Evolutionary conservation across 2,888 invertebrate genomes (phyloP), one percentile per base, ranked within the genome.

Genomic region (Tetragonisca angustula): DNA sequence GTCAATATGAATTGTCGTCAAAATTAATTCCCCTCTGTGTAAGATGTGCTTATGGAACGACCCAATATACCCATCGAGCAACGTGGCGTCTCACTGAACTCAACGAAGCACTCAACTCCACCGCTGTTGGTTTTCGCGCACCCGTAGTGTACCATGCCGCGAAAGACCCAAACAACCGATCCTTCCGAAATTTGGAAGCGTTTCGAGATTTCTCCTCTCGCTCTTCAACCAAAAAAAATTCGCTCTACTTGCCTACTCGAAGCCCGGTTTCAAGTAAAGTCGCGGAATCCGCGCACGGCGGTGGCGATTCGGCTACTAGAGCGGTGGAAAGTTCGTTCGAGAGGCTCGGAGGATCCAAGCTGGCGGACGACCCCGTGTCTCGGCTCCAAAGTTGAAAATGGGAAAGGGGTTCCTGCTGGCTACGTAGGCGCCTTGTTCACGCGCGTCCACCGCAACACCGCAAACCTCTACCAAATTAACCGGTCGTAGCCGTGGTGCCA

Each of bases 21-120:
- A 43, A 36, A 11, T 43, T 43, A 43, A 43, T 43, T 9, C 43
- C 43, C 9, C 43, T 9, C 43, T 43, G 9, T 43, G 9, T 9
- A 43, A 43, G 43, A 43, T 43, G 43, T 1, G 43, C n/a, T 59
- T n/a, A 59, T 15, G 56, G 15, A 59, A 59, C n/a, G 56, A 59
- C 24, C 56, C 2, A 72, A 81, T 32, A 56, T 43, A 43, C 43
- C 27, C 61, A 81, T 61, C 69, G 70, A 71, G 56, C 54, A 68
- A 78, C 78, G 64, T 81, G 81, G 79, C 75, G 54, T 87, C 91
- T 91, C 88, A 89, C 91, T 95, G 95, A 96, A 96, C 95, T 96
- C 96, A 92, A 96, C 95, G 95, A 96, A 96, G 95, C 96, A 96
- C 95, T 96, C 96, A 95, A 96, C 95, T 94, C 96, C 96, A 90